Evolutionary conservation across 2,888 invertebrate species (phyloP), one percentile per base, ranked within the genome.

Genomic region (Rhodophaea formosa): DNA sequence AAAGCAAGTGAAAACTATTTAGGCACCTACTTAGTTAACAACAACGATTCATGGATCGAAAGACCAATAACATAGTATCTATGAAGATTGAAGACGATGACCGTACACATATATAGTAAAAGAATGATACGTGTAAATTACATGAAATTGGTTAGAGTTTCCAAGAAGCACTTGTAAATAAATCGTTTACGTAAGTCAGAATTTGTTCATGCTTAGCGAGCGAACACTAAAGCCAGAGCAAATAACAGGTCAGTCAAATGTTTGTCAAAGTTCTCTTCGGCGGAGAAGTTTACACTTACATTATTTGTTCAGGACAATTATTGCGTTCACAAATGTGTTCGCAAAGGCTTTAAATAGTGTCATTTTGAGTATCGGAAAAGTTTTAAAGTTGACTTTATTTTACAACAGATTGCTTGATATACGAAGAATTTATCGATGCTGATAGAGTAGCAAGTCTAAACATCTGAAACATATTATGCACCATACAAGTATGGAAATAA

Each of bases 121-220:
- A 29, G 10, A 10, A 17, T n/a, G 12, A 16, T 23, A 23, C 23
- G 6, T 46, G 46, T 46, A 49, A 62, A 65, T 57, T 62, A 64
- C 49, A 44, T 32, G 61, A 67, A 74, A 75, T 65, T 62, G 49
- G 56, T 61, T 44, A 46, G 57, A 56, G 54, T 69, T 69, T 77
- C 71, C 68, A 61, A 29, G 57, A 66, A 73, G 62, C 62, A 59
- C 39, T 51, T 57, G 56, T 62, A 58, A 63, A 63, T 51, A 58
- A 62, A 60, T 32, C 30, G 54, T 56, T 68, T 68, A 64, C 69
- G 69, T 69, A 72, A 72, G 63, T 59, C 58, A 59, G 62, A 63
- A 59, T 60, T 65, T 63, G 63, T 62, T 56, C 58, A 67, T 64
- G 65, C 57, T 67, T 67, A 68, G 63, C 68, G 45, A 57, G 44